phyloP scores from a whole-genome alignment of 2,888 invertebrate genomes.

The Merodon equestris region DNA sequence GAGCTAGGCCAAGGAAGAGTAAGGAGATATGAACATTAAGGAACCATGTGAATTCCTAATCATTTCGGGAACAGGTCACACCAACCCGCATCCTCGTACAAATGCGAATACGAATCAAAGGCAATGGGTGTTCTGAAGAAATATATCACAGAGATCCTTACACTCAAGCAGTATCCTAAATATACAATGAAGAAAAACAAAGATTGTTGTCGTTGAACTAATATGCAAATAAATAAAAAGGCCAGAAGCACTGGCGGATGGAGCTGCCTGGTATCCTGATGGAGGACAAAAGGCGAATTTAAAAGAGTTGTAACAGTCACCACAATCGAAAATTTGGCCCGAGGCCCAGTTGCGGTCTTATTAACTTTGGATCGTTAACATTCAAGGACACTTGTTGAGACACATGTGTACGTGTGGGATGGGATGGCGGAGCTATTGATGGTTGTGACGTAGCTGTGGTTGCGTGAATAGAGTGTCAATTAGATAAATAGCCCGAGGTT shows the following conservation, averaged over 20 bases:
- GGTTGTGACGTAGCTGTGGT: background rate
- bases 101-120: slow-evolving; percentile 32
- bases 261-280: background rate
- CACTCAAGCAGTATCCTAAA: slow-evolving; percentile 39
- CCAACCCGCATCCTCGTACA: slow-evolving; percentile 38
- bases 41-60: slow-evolving; percentile 52
- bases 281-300: slow-evolving; percentile 16
- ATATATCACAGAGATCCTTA: slow-evolving; percentile 34
- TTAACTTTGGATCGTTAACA: slow-evolving; percentile 59
- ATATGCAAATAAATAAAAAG: slow-evolving; percentile 67
- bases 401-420: background rate
- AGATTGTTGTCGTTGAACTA: slow-evolving; percentile 62
- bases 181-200: slow-evolving; percentile 62
- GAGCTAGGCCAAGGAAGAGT: background rate
- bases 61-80: slow-evolving; percentile 38
- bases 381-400: background rate
- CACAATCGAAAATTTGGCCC: slow-evolving; percentile 39
- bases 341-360: slow-evolving; percentile 41
- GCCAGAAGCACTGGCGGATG: slow-evolving; percentile 31
- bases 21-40: background rate
- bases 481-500: too few relatives aligned
- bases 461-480: slow-evolving; percentile 9
- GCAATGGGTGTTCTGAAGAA: slow-evolving; percentile 33
- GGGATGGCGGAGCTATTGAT: background rate
- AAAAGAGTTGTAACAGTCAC: slow-evolving; percentile 38